Evolutionary conservation across 2,888 invertebrate species (phyloP), one percentile per base, ranked within the genome.

Genomic region (Keiferia lycopersicella): DNA sequence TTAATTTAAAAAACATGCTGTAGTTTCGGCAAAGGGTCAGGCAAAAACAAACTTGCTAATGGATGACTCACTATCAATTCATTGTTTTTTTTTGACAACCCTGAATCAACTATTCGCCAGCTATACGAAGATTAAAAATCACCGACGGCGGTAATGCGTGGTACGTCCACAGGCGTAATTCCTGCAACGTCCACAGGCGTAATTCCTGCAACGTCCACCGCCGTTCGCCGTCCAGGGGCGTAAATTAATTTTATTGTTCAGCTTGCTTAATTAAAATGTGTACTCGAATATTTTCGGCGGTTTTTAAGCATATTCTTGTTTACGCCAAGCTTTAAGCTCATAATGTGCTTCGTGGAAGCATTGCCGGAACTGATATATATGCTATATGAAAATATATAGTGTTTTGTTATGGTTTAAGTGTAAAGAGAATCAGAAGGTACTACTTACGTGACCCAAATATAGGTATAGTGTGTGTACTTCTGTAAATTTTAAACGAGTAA

Each of bases 201-300:
- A 8, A 8, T 34, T 34, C 34, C 34, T 34, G 34, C 34, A 34
- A 34, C 34, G 34, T 34, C 34, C 34, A 34, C 34, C 26, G 26
- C 26, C 26, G 26, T 26, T 26, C 26, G 26, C 26, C 26, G 26
- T 63, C 66, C 62, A 63, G 38, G 66, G 68, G 58, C 67, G 74
- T 79, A 80, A 80, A 80, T 80, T 79, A 81, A 78, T 82, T 79
- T 75, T 75, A 74, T 73, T 72, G 75, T 76, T 75, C 72, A 66
- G 69, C 71, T 64, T 73, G 71, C 78, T 80, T 83, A 80, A 81
- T 83, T 80, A 81, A 80, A 78, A 76, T 76, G 74, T 76, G 76
- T 71, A 69, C 67, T 66, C 18, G 63, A 58, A 65, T 65, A 65
- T 62, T 65, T 65, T 65, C 48, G 39, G 58, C 69, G 74, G 66